Percentiles rank a stretch among this genome's conserved stretches.
Evolutionary conservation across 2,888 invertebrate genomes (phyloP).

Genomic region (Agrypnus murinus): DNA sequence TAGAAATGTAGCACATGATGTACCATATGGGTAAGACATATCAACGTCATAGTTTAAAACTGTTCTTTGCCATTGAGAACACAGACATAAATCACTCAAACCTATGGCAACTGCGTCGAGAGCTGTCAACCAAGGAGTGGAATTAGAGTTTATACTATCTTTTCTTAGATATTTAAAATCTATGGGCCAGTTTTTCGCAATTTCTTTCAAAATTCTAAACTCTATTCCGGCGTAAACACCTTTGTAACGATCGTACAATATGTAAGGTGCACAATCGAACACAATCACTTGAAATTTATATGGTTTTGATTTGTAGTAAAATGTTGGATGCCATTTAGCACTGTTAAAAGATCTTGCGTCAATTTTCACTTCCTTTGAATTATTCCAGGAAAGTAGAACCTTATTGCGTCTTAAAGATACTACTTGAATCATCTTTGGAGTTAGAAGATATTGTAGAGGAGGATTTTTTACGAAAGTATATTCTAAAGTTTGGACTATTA

Average conservation of each 20-base stretch:
- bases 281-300: not conserved
- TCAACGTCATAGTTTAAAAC: not conserved
- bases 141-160: not conserved
- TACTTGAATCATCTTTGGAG: too few species aligned
- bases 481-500: too few species aligned
- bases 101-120: not conserved
- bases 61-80: conserved; percentile 16
- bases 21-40: conserved; percentile 43
- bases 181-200: conserved; percentile 19
- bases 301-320: not conserved
- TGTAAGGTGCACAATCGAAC: not conserved
- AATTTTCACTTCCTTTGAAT: too few species aligned
- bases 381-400: too few species aligned
- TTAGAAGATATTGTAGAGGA: not conserved
- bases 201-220: conserved; percentile 20
- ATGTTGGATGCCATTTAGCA: conserved; percentile 9
- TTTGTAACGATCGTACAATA: not conserved
- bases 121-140: not conserved
- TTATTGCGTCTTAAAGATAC: too few species aligned
- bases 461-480: too few species aligned
- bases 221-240: conserved; percentile 28
- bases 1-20: conserved; percentile 53
- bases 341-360: not conserved
- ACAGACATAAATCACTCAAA: conserved; percentile 5
- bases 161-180: not conserved